phyloP scores from a whole-genome alignment of 2,113 vertebrate species.

The Sceloporus tristichus region DNA sequence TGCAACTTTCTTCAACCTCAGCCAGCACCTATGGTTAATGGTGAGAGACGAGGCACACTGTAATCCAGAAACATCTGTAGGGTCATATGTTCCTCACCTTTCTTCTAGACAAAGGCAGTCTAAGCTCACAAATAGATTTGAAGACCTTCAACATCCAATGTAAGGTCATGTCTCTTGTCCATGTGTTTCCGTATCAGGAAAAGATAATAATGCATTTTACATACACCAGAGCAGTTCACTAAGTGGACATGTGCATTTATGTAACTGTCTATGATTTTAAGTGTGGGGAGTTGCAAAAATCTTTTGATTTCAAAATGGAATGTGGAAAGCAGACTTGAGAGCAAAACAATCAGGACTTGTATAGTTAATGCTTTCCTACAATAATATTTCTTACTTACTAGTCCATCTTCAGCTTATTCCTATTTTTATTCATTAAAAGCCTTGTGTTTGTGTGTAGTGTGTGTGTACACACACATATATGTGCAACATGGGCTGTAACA shows the following conservation, averaged over 20 bases:
- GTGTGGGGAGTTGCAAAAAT: not conserved
- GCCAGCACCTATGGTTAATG: not conserved
- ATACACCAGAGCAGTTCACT: not conserved
- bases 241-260: too few species aligned
- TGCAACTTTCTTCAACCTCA: not conserved
- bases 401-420: not conserved
- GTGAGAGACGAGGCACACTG: too few species aligned
- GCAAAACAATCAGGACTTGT: not conserved
- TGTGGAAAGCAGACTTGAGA: not conserved
- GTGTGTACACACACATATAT: too few species aligned
- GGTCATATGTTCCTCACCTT: not conserved
- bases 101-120: not conserved
- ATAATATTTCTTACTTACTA: not conserved
- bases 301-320: not conserved
- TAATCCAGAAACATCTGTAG: not conserved
- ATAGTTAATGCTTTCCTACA: not conserved
- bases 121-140: not conserved
- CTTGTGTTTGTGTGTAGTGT: not conserved
- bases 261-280: not conserved
- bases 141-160: not conserved
- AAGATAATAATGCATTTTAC: too few species aligned
- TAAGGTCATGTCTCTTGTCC: not conserved
- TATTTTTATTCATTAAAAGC: not conserved
- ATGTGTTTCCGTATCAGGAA: not conserved
- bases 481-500: too few species aligned